These are phyloP conservation scores for Podilymbus podiceps DNA, from an alignment of 2,113 vertebrate genomes.

Conservation along the genomic window DNA sequence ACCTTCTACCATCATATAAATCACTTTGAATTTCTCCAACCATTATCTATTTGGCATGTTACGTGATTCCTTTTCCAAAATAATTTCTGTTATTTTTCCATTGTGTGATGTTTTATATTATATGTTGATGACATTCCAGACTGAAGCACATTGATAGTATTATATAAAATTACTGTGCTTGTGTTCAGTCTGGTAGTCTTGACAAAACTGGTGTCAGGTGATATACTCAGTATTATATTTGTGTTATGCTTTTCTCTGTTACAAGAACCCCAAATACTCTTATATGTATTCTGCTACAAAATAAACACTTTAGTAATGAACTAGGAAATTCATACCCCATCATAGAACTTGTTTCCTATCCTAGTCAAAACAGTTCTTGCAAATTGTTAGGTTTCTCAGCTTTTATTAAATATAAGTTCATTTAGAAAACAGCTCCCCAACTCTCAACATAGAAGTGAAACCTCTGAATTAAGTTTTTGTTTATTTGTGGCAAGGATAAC, in stretches of 20 bases:
- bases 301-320: background rate
- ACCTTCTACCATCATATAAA: background rate
- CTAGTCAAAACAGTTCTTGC: background rate
- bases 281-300: background rate
- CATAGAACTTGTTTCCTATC: constrained; percentile 28
- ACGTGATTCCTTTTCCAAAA: background rate
- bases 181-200: background rate
- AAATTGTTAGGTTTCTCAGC: background rate
- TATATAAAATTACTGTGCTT: background rate
- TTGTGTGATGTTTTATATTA: background rate
- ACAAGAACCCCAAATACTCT: background rate
- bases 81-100: constrained; percentile 20
- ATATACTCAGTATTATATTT: background rate
- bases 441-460: background rate
- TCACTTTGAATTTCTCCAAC: background rate
- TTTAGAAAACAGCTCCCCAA: background rate
- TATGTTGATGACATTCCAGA: background rate
- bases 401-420: background rate
- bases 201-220: background rate
- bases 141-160: background rate
- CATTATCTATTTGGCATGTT: background rate
- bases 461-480: background rate
- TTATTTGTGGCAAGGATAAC: background rate
- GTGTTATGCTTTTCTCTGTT: background rate
- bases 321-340: background rate